Conservation (phyloP, 2,113 vertebrate genomes). For the Lepisosteus osseus region DNA sequence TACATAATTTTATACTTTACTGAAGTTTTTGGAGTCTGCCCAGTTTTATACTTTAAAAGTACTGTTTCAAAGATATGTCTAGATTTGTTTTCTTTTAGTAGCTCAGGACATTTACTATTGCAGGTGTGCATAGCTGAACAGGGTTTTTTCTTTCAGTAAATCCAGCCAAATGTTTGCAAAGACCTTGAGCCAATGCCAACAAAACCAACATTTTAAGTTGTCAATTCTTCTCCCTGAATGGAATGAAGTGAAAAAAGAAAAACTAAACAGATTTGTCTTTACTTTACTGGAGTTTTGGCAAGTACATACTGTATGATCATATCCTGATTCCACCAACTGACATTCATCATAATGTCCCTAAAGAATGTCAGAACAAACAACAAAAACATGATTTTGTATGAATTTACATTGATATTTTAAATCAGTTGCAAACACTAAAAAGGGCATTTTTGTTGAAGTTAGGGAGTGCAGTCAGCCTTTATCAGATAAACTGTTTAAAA, state of each 20-base stretch:
- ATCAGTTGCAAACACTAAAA: not conserved
- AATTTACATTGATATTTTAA: constrained; percentile 7
- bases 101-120: no score
- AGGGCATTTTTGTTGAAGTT: not conserved
- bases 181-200: not conserved
- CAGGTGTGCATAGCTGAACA: no score
- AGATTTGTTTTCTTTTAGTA: no score
- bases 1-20: no score
- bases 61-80: no score
- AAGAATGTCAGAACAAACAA: not conserved
- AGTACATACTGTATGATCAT: not conserved
- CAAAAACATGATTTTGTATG: not conserved
- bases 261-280: no score
- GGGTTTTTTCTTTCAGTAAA: no score
- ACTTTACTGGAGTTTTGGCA: not conserved
- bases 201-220: not conserved
- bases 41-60: no score
- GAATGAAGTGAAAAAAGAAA: constrained; percentile 6
- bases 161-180: no score
- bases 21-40: no score
- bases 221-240: not conserved
- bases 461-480: not conserved
- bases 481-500: no score
- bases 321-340: not conserved
- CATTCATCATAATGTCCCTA: constrained; percentile 8